Conservation (phyloP, 2,888 invertebrate genomes). For the Eilema depressum region DNA sequence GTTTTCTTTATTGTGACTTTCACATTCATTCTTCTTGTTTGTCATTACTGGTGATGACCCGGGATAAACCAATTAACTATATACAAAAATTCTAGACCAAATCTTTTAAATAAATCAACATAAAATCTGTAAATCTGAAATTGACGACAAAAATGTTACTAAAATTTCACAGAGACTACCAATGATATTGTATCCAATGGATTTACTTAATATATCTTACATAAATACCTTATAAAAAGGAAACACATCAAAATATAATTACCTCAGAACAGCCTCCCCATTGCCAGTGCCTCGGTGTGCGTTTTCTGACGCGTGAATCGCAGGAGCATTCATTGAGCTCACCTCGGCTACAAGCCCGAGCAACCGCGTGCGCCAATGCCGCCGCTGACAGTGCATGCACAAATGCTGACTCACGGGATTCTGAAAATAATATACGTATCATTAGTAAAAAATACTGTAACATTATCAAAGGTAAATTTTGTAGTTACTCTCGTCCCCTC, state of each 20-base stretch:
- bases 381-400: slow-evolving; percentile 96
- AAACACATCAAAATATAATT: slow-evolving; percentile 37
- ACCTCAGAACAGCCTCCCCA: slow-evolving; percentile 98
- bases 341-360: slow-evolving; percentile 94
- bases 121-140: no score
- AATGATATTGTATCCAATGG: background rate
- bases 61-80: no score
- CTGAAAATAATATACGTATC: slow-evolving; percentile 82
- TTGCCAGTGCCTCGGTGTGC: slow-evolving; percentile 93
- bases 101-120: no score
- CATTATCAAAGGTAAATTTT: no score
- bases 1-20: no score
- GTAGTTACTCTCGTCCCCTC: no score
- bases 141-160: no score
- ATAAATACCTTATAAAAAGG: background rate
- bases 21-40: no score
- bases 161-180: no score
- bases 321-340: slow-evolving; percentile 96
- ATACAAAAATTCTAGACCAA: no score
- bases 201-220: background rate
- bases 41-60: no score
- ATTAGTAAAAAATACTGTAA: background rate
- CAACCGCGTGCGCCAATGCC: slow-evolving; percentile 95
- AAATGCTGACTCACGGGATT: slow-evolving; percentile 96
- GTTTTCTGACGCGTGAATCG: slow-evolving; percentile 92